Conservation (phyloP, 2,113 vertebrate species). For the Nematolebias whitei region DNA sequence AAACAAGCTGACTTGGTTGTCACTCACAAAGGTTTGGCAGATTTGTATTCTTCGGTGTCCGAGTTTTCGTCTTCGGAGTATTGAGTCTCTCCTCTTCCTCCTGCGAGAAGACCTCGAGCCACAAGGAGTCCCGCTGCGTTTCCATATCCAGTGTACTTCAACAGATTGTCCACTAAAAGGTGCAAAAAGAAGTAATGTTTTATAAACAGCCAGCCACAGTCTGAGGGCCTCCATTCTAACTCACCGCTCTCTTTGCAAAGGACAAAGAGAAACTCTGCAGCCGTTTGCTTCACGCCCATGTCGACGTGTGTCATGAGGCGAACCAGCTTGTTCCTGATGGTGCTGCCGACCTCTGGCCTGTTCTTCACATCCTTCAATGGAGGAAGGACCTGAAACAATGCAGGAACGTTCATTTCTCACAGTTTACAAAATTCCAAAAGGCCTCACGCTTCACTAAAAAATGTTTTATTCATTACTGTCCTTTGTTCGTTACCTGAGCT, state of each 20-base stretch:
- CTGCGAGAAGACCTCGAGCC: constrained; percentile 90
- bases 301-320: constrained; percentile 98
- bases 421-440: too few relatives aligned
- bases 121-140: constrained; percentile 94
- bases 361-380: constrained; percentile 92
- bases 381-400: constrained; percentile 86
- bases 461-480: too few relatives aligned
- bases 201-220: not conserved
- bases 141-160: constrained; percentile 98
- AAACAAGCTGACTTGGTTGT: not conserved
- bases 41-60: constrained; percentile 97
- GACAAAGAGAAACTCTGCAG: constrained; percentile 96
- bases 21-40: constrained; percentile 88
- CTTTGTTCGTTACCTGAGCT: constrained; percentile 84
- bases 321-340: constrained; percentile 94
- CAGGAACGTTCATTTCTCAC: not conserved
- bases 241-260: constrained; percentile 98
- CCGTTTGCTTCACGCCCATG: constrained; percentile 94
- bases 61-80: constrained; percentile 98
- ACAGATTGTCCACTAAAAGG: constrained; percentile 89
- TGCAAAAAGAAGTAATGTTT: not conserved
- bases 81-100: constrained; percentile 94
- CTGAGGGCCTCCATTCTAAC: not conserved
- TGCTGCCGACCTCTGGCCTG: constrained; percentile 92
- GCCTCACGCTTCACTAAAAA: too few relatives aligned